Evolutionary conservation across 2,888 invertebrate genomes (phyloP).

Genomic region (Dolomedes plantarius): DNA sequence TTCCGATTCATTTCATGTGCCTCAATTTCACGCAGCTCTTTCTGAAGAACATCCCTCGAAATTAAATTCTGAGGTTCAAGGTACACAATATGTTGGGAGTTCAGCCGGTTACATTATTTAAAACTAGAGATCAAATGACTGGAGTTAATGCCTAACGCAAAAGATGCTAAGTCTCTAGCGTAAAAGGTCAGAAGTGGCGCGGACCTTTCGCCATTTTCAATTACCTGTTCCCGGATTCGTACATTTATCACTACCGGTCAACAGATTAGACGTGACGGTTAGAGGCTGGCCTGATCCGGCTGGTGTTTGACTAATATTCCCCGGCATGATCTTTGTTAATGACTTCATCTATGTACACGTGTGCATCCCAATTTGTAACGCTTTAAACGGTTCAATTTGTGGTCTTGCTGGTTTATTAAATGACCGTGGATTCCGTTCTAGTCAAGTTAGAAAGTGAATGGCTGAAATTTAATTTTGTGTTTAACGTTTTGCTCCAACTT

Average conservation of each 20-base stretch:
- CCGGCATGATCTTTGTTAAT: slow-evolving; percentile 2
- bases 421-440: not conserved
- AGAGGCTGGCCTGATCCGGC: slow-evolving; percentile 5
- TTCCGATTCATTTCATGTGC: not conserved
- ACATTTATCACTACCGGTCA: slow-evolving; percentile 51
- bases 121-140: not conserved
- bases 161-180: not conserved
- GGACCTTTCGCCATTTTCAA: slow-evolving; percentile 34
- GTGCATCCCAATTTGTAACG: not conserved
- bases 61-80: slow-evolving; percentile 13
- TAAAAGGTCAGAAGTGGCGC: slow-evolving; percentile 6
- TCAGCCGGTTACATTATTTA: slow-evolving; percentile 21
- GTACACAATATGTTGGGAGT: not conserved
- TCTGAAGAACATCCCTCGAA: not conserved
- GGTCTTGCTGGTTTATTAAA: not conserved
- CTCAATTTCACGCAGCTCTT: slow-evolving; percentile 18
- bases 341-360: slow-evolving; percentile 3
- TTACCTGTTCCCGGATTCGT: slow-evolving; percentile 51
- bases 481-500: no score
- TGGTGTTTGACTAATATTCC: slow-evolving; percentile 18
- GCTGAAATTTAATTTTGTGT: no score
- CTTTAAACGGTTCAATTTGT: not conserved
- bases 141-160: not conserved
- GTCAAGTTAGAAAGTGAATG: no score
- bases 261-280: slow-evolving; percentile 8